Conservation (phyloP, 2,888 invertebrate genomes). For the Andrena haemorrhoa region DNA sequence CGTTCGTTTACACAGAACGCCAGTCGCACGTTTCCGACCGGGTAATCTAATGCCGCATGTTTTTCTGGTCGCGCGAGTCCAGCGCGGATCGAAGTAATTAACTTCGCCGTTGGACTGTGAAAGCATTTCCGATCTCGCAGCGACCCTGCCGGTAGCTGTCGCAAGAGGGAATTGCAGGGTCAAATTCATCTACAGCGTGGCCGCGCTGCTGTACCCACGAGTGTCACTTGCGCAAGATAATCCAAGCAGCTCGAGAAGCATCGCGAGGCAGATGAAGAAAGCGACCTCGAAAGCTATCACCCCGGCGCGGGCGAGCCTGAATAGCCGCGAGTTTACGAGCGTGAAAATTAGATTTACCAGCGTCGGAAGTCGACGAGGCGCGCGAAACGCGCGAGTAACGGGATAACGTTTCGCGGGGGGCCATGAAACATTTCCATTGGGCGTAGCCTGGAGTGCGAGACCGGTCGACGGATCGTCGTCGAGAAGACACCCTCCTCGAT, state of each 20-base stretch:
- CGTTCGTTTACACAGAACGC: background rate
- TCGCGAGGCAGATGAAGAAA: background rate
- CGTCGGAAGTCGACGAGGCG: constrained; percentile 8
- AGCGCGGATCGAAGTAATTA: constrained; percentile 3
- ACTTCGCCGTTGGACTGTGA: background rate
- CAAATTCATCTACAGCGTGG: background rate
- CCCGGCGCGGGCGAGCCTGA: background rate
- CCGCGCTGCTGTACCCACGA: background rate
- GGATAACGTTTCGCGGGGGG: constrained; percentile 27
- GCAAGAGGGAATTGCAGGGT: background rate
- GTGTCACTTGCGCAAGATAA: too few relatives aligned
- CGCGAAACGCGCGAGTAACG: constrained; percentile 12
- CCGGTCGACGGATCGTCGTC: constrained; percentile 1
- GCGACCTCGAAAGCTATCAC: background rate
- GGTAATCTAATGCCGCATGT: background rate
- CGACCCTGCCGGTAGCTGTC: background rate
- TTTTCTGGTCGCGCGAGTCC: background rate
- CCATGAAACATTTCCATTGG: constrained; percentile 35
- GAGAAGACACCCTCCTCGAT: constrained; percentile 32
- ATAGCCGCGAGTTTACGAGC: constrained; percentile 14
- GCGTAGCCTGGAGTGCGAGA: background rate
- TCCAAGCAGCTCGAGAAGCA: too few relatives aligned
- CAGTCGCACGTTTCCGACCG: background rate
- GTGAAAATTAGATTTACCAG: constrained; percentile 35
- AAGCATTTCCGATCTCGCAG: background rate